Evolutionary conservation across 2,113 vertebrate genomes (phyloP).

Genomic region (Muntiacus muntjak): DNA sequence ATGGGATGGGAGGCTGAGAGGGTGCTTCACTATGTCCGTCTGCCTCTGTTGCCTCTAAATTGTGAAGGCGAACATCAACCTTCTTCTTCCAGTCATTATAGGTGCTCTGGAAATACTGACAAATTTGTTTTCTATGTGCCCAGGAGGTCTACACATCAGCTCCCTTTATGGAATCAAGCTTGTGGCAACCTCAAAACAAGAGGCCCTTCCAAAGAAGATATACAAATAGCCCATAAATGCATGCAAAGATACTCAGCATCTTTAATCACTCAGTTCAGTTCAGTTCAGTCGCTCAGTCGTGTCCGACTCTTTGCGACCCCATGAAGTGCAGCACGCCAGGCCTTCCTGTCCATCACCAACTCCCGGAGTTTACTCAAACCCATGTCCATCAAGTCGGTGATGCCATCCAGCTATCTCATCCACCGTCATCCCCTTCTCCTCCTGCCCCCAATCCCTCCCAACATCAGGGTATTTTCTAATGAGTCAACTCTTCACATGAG

Average conservation of each 20-base stretch:
- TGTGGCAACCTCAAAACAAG: background rate
- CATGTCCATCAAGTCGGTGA: no score
- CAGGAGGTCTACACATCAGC: background rate
- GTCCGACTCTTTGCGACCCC: no score
- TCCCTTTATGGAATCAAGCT: background rate
- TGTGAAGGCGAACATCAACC: background rate
- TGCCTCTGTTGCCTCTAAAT: background rate
- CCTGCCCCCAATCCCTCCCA: no score
- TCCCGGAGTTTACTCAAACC: no score
- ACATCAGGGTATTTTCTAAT: no score
- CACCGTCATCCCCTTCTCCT: no score
- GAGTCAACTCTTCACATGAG: no score
- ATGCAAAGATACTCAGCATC: background rate
- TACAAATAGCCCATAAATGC: background rate
- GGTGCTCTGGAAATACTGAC: background rate
- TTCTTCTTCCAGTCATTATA: background rate
- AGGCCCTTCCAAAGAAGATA: background rate
- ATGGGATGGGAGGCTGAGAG: no score
- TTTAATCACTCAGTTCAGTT: background rate
- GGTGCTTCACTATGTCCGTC: accelerated
- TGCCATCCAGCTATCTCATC: no score
- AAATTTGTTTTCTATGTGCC: background rate
- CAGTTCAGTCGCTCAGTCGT: no score
- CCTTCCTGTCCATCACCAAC: no score
- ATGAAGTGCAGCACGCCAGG: no score